Conservation (phyloP, 1,140 invertebrate species). For the Asobara japonica region DNA sequence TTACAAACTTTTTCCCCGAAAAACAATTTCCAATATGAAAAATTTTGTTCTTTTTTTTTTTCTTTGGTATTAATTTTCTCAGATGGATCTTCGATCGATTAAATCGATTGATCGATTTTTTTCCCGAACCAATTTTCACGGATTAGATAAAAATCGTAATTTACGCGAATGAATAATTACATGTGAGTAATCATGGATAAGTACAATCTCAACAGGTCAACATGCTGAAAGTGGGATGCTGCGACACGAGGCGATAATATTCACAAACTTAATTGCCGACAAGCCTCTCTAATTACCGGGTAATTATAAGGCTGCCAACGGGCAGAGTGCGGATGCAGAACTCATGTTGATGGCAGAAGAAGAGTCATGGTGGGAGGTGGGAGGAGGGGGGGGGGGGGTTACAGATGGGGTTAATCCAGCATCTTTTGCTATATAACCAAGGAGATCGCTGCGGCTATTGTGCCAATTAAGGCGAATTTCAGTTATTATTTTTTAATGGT, state of each 20-base stretch:
- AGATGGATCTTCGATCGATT: too few relatives aligned
- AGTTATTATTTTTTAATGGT: constrained; percentile 60
- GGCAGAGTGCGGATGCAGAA: constrained; percentile 34
- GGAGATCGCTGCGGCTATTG: constrained; percentile 40
- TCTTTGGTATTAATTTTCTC: too few relatives aligned
- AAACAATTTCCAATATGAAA: constrained; percentile 49
- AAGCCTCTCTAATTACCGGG: constrained; percentile 62
- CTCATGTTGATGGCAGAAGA: neutral
- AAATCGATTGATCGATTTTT: constrained; percentile 14
- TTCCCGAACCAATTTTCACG: neutral
- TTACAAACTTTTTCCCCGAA: constrained; percentile 54
- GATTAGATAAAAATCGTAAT: too few relatives aligned
- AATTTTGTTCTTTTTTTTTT: too few relatives aligned
- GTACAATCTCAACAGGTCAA: constrained; percentile 25
- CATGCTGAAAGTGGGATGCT: constrained; percentile 28
- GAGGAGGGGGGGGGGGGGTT: neutral
- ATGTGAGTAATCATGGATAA: neutral
- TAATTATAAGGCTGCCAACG: constrained; percentile 50
- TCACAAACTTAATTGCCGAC: constrained; percentile 59
- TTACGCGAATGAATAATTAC: neutral
- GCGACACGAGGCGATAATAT: constrained; percentile 45
- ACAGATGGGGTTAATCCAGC: neutral
- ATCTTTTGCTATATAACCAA: constrained; percentile 12
- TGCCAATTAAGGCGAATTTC: constrained; percentile 61
- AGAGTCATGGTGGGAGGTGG: neutral